These are phyloP conservation scores for Temnothorax curvispinosus DNA, from an alignment of 1,140 invertebrate species.

Conservation along the genomic window DNA sequence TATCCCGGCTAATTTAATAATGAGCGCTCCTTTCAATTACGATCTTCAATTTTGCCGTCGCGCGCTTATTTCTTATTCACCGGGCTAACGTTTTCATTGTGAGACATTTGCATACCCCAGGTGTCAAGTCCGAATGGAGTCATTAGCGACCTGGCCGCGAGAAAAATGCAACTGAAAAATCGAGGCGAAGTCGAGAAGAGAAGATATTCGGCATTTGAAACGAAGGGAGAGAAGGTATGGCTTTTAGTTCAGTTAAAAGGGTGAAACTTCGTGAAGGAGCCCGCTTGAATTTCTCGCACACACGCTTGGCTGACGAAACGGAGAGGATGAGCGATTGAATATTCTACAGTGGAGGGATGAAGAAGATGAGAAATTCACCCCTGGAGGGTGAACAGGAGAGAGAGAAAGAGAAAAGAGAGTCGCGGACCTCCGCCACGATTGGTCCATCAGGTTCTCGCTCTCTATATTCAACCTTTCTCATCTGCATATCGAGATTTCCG, in stretches of 20 bases:
- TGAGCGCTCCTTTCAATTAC: slow-evolving; percentile 5
- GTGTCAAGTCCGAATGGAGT: not conserved
- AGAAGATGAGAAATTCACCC: slow-evolving; percentile 20
- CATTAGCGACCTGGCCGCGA: not conserved
- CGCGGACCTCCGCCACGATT: slow-evolving; percentile 14
- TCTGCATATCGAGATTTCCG: slow-evolving; percentile 66
- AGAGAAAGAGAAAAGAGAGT: slow-evolving; percentile 1
- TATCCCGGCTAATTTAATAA: not conserved
- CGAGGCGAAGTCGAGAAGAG: slow-evolving; percentile 1
- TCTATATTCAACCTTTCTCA: slow-evolving; percentile 52
- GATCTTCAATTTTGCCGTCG: not conserved
- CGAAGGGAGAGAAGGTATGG: not conserved
- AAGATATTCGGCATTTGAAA: slow-evolving; percentile 40
- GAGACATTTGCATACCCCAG: not conserved
- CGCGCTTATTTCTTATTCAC: not conserved
- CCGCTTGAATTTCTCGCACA: slow-evolving; percentile 53
- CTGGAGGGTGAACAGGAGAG: not conserved
- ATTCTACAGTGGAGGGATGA: slow-evolving; percentile 48
- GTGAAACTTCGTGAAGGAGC: slow-evolving; percentile 25
- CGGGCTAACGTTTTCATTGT: slow-evolving; percentile 19
- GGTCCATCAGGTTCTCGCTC: slow-evolving; percentile 20
- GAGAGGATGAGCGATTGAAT: slow-evolving; percentile 59
- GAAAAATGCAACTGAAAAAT: slow-evolving; percentile 35
- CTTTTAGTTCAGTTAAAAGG: slow-evolving; percentile 48
- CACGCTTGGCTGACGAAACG: slow-evolving; percentile 33